Percentiles rank a stretch among this genome's conserved stretches.
Evolutionary conservation across 2,113 vertebrate species (phyloP).

Genomic region (Tylochromis polylepis): DNA sequence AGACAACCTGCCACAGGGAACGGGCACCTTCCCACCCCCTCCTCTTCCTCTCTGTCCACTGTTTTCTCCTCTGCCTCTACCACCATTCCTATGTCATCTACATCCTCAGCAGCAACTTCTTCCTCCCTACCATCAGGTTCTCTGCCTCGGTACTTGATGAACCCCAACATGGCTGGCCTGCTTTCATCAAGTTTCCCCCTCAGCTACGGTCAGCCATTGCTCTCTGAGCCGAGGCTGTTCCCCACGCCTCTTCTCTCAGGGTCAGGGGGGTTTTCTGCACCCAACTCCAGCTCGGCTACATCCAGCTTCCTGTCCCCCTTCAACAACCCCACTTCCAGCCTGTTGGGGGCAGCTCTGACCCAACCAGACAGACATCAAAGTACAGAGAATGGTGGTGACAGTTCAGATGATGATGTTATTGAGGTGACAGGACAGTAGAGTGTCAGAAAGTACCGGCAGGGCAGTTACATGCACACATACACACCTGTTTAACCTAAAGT

Average conservation of each 20-base stretch:
- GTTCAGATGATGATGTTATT: constrained; percentile 95
- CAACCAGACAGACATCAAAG: constrained; percentile 75
- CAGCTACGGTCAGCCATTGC: constrained; percentile 87
- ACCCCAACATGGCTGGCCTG: constrained; percentile 84
- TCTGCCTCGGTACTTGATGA: constrained; percentile 88
- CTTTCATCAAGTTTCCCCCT: constrained; percentile 84
- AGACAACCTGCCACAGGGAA: constrained; percentile 59
- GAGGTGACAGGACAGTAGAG: constrained; percentile 92
- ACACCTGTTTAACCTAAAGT: not conserved
- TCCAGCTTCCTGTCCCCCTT: constrained; percentile 84
- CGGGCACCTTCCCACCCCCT: constrained; percentile 51
- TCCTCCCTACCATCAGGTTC: constrained; percentile 84
- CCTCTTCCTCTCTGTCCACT: constrained; percentile 75
- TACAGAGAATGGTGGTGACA: constrained; percentile 86
- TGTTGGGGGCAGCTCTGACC: constrained; percentile 85
- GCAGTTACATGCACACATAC: not conserved
- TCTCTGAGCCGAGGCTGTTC: constrained; percentile 81
- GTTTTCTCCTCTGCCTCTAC: constrained; percentile 82
- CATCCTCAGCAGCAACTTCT: constrained; percentile 79
- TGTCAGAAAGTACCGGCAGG: not conserved
- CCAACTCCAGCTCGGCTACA: constrained; percentile 78
- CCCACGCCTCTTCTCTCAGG: constrained; percentile 54
- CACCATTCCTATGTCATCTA: constrained; percentile 79
- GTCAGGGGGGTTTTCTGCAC: constrained; percentile 76
- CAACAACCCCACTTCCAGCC: constrained; percentile 80